phyloP scores from a whole-genome alignment of 1,140 invertebrate genomes.

The Heliothis subflexa region DNA sequence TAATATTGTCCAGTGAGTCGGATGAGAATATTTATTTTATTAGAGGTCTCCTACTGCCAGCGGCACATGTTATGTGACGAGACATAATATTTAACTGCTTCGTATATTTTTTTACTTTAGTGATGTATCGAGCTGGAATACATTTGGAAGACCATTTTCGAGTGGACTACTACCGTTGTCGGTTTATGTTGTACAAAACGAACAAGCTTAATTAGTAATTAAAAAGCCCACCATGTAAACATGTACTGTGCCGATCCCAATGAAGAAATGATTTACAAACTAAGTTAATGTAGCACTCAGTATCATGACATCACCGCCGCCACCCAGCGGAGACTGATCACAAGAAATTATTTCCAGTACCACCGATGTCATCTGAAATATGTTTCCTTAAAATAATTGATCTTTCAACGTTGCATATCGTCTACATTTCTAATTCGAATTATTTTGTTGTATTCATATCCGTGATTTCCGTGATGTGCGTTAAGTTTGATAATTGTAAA shows the following conservation, averaged over 20 bases:
- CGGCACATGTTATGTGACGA: conserved; percentile 76
- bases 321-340: conserved; percentile 75
- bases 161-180: conserved; percentile 50
- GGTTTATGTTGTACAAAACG: conserved; percentile 62
- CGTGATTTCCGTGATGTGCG: conserved; percentile 72
- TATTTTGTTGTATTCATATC: conserved; percentile 83
- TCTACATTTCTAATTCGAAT: conserved; percentile 84
- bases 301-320: conserved; percentile 62
- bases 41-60: conserved; percentile 84
- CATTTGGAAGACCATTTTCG: conserved; percentile 54
- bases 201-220: conserved; percentile 63
- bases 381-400: conserved; percentile 68
- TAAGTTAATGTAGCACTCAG: conserved; percentile 43
- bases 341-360: conserved; percentile 68
- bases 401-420: conserved; percentile 85
- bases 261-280: conserved; percentile 47
- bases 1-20: conserved; percentile 86
- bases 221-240: conserved; percentile 62
- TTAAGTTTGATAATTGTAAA: conserved; percentile 77
- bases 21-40: conserved; percentile 86
- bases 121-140: conserved; percentile 65
- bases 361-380: conserved; percentile 83
- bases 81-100: conserved; percentile 72
- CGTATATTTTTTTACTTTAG: conserved; percentile 79
- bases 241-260: conserved; percentile 58